A percentile compares a stretch with the other conserved stretches of the same genome.
phyloP scores from a whole-genome alignment of 1,140 invertebrate species.

The Pogonognathellus flavescens region DNA sequence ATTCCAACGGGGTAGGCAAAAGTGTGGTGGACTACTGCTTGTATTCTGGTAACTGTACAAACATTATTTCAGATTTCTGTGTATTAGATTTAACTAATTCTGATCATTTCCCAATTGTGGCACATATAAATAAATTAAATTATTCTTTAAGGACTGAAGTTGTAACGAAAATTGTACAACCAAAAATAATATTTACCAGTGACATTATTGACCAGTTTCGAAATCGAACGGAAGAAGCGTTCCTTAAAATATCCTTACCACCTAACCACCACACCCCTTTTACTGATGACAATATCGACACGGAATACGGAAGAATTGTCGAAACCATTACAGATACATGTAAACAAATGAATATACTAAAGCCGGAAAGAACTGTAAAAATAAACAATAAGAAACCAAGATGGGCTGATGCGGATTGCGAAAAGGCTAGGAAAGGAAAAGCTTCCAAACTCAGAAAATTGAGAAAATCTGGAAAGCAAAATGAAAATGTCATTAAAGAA shows the following conservation, averaged over 20 bases:
- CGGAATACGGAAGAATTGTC: neutral
- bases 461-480: neutral
- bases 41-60: neutral
- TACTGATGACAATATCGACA: neutral
- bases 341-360: neutral
- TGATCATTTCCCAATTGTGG: neutral
- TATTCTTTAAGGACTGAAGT: neutral
- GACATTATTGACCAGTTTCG: neutral
- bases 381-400: neutral
- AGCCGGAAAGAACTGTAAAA: neutral
- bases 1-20: neutral
- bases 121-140: neutral
- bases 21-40: conserved; percentile 16
- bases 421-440: neutral
- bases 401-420: neutral
- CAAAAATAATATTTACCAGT: neutral
- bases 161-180: neutral
- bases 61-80: neutral
- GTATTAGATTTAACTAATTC: neutral
- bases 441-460: neutral
- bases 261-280: neutral
- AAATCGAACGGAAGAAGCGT: neutral
- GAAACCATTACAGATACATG: neutral
- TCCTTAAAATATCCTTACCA: neutral
- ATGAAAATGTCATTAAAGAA: neutral